phyloP scores from a whole-genome alignment of 2,113 vertebrate genomes.

The Oncorhynchus masou region DNA sequence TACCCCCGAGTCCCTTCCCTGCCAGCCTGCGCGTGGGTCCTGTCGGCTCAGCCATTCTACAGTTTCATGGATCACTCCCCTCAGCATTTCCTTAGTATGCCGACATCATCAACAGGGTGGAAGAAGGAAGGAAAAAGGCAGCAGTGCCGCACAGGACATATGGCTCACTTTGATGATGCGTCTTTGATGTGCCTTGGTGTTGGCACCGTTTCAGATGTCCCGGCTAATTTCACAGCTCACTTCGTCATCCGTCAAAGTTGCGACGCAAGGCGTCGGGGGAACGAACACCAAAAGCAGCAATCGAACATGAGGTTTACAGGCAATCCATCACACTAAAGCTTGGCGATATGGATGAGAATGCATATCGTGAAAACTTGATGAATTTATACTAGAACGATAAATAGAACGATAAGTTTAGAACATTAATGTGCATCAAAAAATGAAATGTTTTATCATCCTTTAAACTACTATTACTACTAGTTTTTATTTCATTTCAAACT shows the following conservation, averaged over 20 bases:
- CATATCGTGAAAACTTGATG: too few relatives aligned
- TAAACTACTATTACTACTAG: too few relatives aligned
- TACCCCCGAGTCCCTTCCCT: not conserved
- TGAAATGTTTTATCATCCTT: too few relatives aligned
- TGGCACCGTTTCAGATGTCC: constrained; percentile 32
- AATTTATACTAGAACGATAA: constrained; percentile 29
- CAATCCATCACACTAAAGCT: constrained; percentile 36
- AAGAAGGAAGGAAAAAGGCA: constrained; percentile 15
- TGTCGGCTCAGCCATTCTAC: not conserved
- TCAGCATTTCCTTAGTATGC: constrained; percentile 2
- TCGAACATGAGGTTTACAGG: constrained; percentile 9
- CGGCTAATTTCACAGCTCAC: constrained; percentile 35
- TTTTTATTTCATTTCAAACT: too few relatives aligned
- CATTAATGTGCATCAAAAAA: too few relatives aligned
- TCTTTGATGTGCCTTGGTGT: constrained; percentile 53
- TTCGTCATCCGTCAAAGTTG: constrained; percentile 25
- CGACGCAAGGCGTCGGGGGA: constrained; percentile 21
- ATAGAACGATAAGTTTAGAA: not conserved
- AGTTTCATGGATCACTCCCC: not conserved
- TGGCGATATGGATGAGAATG: not conserved
- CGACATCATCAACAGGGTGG: constrained; percentile 19
- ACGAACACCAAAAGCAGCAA: constrained; percentile 2
- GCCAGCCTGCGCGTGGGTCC: not conserved
- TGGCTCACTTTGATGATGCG: constrained; percentile 49
- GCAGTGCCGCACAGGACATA: constrained; percentile 44